Evolutionary conservation across 2,888 invertebrate species (phyloP), one percentile per base, ranked within the genome.

Genomic region (Cyrtodaria siliqua): DNA sequence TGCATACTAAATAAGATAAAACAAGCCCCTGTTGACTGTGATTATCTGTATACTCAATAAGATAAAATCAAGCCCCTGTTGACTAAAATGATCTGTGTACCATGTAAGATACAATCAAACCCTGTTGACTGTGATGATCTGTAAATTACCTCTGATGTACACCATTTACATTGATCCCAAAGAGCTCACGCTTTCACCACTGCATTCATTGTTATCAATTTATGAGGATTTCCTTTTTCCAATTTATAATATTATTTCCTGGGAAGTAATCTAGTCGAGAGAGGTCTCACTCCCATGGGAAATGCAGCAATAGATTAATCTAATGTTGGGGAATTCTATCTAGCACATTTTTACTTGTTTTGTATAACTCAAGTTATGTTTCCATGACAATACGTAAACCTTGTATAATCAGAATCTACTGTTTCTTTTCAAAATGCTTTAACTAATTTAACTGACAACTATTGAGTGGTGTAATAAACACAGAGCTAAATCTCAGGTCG

Each of bases 191-290:
- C 62, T 63, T 76, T 71, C 71, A 67, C 47, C 57, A 49, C 56
- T 69, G 60, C 59, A 57, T 61, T 73, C 70, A 60, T 63, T 66
- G 67, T 71, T 67, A 79, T 68, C 74, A 71, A 71, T 74, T 78
- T 70, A 74, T 73, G 67, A 71, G 63, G 63, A 75, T 69, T 68
- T 69, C 68, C 53, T 69, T 75, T 71, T 70, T 67, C 70, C 71
- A 72, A 78, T 68, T 79, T 73, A 73, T 73, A 69, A 64, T 75
- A 79, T 75, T 71, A 69, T 76, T 80, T 80, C 62, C 75, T 71
- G 57, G 69, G 62, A 69, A 80, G 68, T 75, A 71, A 79, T 79
- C 72, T 61, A 57, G 72, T 66, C 69, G 47, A 61, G 68, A 75
- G 64, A 80, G 75, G 66, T 76, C 66, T 70, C 18, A 33, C 26